Conservation (phyloP, 1,140 invertebrate genomes). For the Steinernema feltiae region DNA sequence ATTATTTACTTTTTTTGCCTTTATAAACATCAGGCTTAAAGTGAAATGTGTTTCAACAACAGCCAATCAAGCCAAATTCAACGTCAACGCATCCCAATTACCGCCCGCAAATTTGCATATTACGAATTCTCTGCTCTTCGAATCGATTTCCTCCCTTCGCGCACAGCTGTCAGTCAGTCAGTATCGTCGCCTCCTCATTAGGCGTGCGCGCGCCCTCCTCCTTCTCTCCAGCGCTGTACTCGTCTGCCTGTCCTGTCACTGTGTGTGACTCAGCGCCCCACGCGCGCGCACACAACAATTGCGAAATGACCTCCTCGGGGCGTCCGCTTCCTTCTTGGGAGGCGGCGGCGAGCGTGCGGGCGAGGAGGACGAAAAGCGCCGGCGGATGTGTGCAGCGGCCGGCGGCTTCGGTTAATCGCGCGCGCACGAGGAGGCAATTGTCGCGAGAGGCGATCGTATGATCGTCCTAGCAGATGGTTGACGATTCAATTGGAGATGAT, state of each 20-base stretch:
- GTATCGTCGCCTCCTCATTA: neutral
- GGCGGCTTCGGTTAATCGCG: neutral
- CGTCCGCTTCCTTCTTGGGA: neutral
- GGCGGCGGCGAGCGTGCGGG: neutral
- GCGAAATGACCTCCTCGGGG: slow-evolving; percentile 8
- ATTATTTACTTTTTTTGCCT: too few relatives aligned
- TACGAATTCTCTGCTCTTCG: too few relatives aligned
- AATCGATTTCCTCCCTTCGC: neutral
- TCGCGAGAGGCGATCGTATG: neutral
- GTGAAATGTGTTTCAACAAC: too few relatives aligned
- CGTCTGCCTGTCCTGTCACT: neutral
- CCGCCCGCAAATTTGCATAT: too few relatives aligned
- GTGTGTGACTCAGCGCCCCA: neutral
- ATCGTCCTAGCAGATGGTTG: neutral
- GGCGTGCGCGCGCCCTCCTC: neutral
- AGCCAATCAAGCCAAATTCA: too few relatives aligned
- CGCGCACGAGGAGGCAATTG: too few relatives aligned
- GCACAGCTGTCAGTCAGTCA: neutral
- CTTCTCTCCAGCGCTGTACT: too few relatives aligned
- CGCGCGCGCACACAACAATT: neutral
- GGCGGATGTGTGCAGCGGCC: too few relatives aligned
- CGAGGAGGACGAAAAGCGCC: too few relatives aligned
- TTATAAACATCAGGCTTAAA: too few relatives aligned
- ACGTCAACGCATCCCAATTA: too few relatives aligned
- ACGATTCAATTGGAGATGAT: neutral